Base-by-base conservation (phyloP, 2,113 vertebrate species). In the Oenanthe oenanthe region DNA sequence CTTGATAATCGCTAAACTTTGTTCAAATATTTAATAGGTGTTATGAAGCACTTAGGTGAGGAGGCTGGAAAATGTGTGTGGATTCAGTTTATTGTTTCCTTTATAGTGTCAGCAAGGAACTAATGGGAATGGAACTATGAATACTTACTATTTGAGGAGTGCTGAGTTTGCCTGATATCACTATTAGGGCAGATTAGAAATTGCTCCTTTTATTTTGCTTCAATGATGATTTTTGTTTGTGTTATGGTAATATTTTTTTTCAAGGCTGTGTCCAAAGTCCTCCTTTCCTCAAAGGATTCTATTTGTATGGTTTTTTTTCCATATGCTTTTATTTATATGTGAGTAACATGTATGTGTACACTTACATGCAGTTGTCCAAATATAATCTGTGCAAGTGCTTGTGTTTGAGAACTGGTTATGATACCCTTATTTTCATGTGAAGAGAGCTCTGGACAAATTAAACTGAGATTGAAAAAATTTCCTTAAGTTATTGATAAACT, bases 151-250 rank as follows among this genome's bases (percentile, higher is more conserved):
- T 84, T 95, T 95, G 70, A 94, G 76, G 68, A 95, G 75, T 76
- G 42, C 80, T 96, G 83, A 70, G 79, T 88, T 94, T 71, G 80
- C 90, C 95, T 96, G 60, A 79, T 97, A 88, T 61, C 71, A 63
- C 43, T 66, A 15, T 75, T 71, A 92, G 70, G 90, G 56, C 76
- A 93, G 77, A 96, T 96, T 96, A 93, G 88, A 96, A 97, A 97
- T 91, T 50, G 60, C 22, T 77, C 22, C 88, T 72, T 94, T 48
- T 31, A 16, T 66, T 42, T 75, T 47, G 38, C 21, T 83, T 80
- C 50, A 7, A 31, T 79, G 13, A 50, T 43, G 53, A 22, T 74
- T 95, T 86, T 28, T 71, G 53, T 28, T 90, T 93, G 63, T 76
- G 26, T 84, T 25, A 42, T 65, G 56, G 16, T 48, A 57, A 61